phyloP scores from a whole-genome alignment of 2,888 invertebrate genomes.

The Epinotia ramella region DNA sequence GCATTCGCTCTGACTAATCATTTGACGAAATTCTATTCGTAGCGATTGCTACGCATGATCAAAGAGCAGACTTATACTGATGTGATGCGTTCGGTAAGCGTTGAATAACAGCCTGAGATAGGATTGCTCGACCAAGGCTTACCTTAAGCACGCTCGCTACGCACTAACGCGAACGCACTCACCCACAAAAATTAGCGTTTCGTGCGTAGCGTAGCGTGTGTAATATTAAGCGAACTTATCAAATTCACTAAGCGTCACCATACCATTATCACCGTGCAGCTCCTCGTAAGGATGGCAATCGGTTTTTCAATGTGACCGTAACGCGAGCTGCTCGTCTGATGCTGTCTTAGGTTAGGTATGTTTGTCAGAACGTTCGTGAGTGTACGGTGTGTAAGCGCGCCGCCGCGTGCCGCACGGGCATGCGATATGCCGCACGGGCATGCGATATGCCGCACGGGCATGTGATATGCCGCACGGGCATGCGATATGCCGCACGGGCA shows the following conservation, averaged over 20 bases:
- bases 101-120: neutral
- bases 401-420: constrained; percentile 30
- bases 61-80: too few species aligned
- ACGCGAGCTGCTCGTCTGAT: constrained; percentile 5
- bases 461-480: neutral
- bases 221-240: neutral
- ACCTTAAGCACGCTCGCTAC: neutral
- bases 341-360: constrained; percentile 20
- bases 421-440: constrained; percentile 10
- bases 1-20: neutral
- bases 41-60: too few species aligned
- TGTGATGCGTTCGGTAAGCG: neutral
- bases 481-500: constrained; percentile 21
- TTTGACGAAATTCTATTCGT: neutral
- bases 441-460: constrained; percentile 8
- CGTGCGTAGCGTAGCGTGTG: neutral
- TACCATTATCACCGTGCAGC: too few species aligned
- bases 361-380: constrained; percentile 25
- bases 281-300: neutral
- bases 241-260: neutral
- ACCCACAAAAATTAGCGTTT: neutral
- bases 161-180: neutral
- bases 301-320: neutral
- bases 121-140: neutral
- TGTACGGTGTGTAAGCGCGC: constrained; percentile 28